Evolutionary conservation across 2,797 vertebrate species (phyloP), one percentile per base, ranked within the genome.

Genomic region (Mormyrus proboscirostris): DNA sequence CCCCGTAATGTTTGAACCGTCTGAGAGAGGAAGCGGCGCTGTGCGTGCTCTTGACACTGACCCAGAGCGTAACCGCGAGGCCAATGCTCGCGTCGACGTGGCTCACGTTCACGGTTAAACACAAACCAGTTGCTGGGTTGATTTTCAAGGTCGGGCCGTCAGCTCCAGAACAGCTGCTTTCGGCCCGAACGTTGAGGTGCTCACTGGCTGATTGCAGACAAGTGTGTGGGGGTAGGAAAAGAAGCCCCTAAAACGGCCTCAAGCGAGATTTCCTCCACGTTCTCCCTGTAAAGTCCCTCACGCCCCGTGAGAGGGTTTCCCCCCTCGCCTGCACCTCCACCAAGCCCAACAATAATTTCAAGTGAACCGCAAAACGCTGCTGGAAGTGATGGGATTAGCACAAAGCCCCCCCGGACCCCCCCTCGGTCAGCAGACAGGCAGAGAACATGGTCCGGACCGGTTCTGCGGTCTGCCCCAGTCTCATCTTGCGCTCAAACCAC

Each of bases 241-340:
- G 93, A 93, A 22, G 55, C 33, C 86, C 55, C 9, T 49, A n/a
- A 62, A 22, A 87, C 2, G 89, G 44, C 33, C 53, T 49, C 57
- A 38, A 47, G 50, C 57, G 83, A 92, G 94, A 95, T 94, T 95
- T 94, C 93, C 93, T 94, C 91, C 89, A 90, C 73, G 89, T 69
- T 90, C 90, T 93, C 86, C 90, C 90, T 93, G 92, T 89, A 92
- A 94, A 90, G 90, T 88, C 88, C 91, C 91, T 92, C 91, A 53
- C 73, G 91, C 90, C 90, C 22, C 91, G 94, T 92, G 85, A 92
- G 92, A 92, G 92, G 89, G 89, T 92, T 93, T 90, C 85, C 79
- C 88, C 57, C 41, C 90, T 90, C 90, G n/a, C 88, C 88, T 8
- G 4, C 51, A 73, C 55, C 76, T 83, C n/a, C 14, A n/a, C 19